Evolutionary conservation across 1,140 invertebrate species (phyloP), one percentile per base, ranked within the genome.

Genomic region (Helicoverpa zea): DNA sequence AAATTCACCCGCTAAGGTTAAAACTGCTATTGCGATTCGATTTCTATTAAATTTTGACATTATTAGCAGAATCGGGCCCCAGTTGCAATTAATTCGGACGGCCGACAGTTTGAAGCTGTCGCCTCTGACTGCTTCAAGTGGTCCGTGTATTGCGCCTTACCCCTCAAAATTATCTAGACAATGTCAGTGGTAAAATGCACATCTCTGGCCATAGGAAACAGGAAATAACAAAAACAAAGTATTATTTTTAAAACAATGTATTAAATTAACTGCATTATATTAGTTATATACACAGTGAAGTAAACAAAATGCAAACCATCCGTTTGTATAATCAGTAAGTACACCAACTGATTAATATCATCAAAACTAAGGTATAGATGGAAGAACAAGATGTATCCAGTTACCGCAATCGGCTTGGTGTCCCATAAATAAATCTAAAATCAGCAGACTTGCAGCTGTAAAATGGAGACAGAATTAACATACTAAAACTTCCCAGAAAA

Each of bases 221-320:
- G 30, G 35, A 59, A 54, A 61, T 51, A 29, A 77, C 5, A 7
- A 64, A 66, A 18, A 68, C 29, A 16, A 49, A 52, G 23, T 51
- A 70, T 82, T 82, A 83, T 89, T 92, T 93, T 93, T 91, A 89
- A 91, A 94, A 94, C 93, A 92, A 94, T 92, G 93, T 92, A 94
- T 94, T 94, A 94, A 92, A 92, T 92, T 94, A 94, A 94, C 92
- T 90, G 90, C 91, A 94, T 70, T 94, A 94, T 94, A 94, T 93
- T 94, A 94, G 91, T 93, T 94, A 92, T 94, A 90, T 94, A 94
- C 91, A 94, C 89, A 93, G 87, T 92, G 92, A 90, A 88, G 86
- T 91, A 89, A 94, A 93, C 92, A 94, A 94, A 93, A 94, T 94
- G 92, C 93, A 94, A 94, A 94, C 86, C 87, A 89, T 88, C 87